These are phyloP conservation scores for Neuroterus valhalla DNA, from an alignment of 1,140 invertebrate genomes.

Conservation along the genomic window DNA sequence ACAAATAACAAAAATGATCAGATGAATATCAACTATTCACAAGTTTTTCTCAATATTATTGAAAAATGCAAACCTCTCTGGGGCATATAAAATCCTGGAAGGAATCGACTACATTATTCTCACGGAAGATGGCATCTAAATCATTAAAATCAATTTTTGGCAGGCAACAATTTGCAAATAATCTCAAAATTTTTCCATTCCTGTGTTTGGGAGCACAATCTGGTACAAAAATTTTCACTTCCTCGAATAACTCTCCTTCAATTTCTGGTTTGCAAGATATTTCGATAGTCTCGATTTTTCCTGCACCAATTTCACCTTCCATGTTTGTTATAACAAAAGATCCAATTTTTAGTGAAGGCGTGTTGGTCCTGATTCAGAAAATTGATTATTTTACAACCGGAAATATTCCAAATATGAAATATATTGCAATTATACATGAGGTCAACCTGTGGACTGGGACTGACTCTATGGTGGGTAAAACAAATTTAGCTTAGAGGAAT, in stretches of 20 bases:
- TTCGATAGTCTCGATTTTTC: slow-evolving; percentile 42
- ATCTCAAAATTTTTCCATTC: slow-evolving; percentile 41
- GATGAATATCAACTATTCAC: not conserved
- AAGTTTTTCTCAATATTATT: not conserved
- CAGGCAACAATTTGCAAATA: slow-evolving; percentile 49
- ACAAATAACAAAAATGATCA: not conserved
- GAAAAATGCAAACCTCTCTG: slow-evolving; percentile 47
- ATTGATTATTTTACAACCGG: not conserved
- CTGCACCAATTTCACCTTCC: slow-evolving; percentile 43
- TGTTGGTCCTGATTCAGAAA: not conserved
- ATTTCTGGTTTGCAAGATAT: slow-evolving; percentile 52
- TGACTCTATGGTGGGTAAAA: too few species aligned
- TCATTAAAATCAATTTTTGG: slow-evolving; percentile 60
- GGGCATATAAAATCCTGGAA: slow-evolving; percentile 54
- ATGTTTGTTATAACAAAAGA: slow-evolving; percentile 51
- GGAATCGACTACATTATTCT: slow-evolving; percentile 58
- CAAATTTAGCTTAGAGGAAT: too few species aligned
- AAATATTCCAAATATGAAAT: too few species aligned
- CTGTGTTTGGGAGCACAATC: slow-evolving; percentile 45
- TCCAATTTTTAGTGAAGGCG: slow-evolving; percentile 44
- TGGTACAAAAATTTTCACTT: slow-evolving; percentile 46
- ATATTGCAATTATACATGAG: too few species aligned
- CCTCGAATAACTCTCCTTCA: slow-evolving; percentile 44
- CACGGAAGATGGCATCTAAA: slow-evolving; percentile 57
- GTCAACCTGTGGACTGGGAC: too few species aligned